phyloP scores from a whole-genome alignment of 2,113 vertebrate genomes.

The Sardina pilchardus region DNA sequence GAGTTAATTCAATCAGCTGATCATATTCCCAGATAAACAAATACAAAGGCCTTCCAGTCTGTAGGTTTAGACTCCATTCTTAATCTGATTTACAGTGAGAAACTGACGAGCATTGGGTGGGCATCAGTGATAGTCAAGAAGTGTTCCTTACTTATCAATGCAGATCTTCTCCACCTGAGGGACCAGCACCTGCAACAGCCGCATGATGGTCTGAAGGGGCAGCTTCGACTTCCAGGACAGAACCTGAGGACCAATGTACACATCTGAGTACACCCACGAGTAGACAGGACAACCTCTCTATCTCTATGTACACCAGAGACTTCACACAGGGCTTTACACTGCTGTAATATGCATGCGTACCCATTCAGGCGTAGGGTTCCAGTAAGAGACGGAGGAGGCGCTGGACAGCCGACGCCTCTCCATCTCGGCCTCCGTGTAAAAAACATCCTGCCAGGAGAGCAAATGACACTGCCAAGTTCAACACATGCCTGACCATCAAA shows the following conservation, averaged over 20 bases:
- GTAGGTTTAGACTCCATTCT: neutral
- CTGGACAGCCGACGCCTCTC: constrained; percentile 82
- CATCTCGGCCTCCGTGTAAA: constrained; percentile 77
- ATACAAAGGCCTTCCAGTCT: neutral
- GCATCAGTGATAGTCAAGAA: neutral
- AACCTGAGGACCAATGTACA: constrained; percentile 66
- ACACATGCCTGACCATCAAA: no score
- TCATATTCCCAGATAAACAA: neutral
- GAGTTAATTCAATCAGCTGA: neutral
- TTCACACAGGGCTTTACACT: neutral
- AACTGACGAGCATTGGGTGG: neutral
- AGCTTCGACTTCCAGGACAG: constrained; percentile 96
- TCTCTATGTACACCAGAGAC: no score
- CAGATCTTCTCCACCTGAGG: constrained; percentile 99
- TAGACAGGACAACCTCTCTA: constrained; percentile 69
- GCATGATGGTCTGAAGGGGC: constrained; percentile 96
- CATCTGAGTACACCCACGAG: neutral
- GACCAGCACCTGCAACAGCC: constrained; percentile 93
- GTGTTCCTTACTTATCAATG: constrained; percentile 88
- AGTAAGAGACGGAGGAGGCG: constrained; percentile 76
- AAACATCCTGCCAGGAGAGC: constrained; percentile 75
- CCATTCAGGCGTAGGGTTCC: constrained; percentile 91
- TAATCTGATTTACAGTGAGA: neutral
- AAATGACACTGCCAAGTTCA: neutral
- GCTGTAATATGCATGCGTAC: constrained; percentile 66